phyloP scores from a whole-genome alignment of 2,888 invertebrate genomes.

The Drosophila meridionalis region DNA sequence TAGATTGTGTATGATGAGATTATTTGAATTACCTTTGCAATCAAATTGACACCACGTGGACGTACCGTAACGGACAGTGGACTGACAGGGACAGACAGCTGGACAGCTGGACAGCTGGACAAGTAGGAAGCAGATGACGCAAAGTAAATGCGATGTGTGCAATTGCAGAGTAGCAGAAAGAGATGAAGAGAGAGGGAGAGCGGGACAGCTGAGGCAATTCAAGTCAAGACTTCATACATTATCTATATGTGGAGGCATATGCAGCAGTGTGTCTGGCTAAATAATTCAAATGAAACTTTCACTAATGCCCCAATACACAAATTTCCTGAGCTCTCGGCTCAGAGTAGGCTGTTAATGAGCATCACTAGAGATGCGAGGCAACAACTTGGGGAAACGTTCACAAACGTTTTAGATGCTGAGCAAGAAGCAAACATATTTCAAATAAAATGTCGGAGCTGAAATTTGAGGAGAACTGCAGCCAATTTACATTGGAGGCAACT shows the following conservation, averaged over 20 bases:
- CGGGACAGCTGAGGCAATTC: neutral
- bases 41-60: conserved; percentile 77
- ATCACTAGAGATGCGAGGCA: neutral
- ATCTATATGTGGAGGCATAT: conserved; percentile 2
- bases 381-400: neutral
- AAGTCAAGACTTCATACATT: conserved; percentile 30
- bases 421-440: neutral
- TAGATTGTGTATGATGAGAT: conserved; percentile 73
- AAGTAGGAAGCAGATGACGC: conserved; percentile 41
- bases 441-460: conserved; percentile 46
- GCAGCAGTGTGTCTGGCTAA: conserved; percentile 2
- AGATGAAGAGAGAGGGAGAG: neutral
- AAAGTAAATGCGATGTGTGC: conserved; percentile 26
- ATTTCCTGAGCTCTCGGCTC: neutral
- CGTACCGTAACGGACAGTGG: conserved; percentile 30
- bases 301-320: conserved; percentile 11
- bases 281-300: conserved; percentile 41
- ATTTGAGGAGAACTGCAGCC: conserved; percentile 21
- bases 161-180: conserved; percentile 1
- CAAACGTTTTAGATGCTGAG: neutral
- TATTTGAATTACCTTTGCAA: conserved; percentile 81
- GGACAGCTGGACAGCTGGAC: conserved; percentile 30
- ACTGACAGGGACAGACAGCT: conserved; percentile 33
- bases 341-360: conserved; percentile 59
- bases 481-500: neutral